Evolutionary conservation across 2,888 invertebrate species (phyloP), one percentile per base, ranked within the genome.

Genomic region (Augochlorella aurata): DNA sequence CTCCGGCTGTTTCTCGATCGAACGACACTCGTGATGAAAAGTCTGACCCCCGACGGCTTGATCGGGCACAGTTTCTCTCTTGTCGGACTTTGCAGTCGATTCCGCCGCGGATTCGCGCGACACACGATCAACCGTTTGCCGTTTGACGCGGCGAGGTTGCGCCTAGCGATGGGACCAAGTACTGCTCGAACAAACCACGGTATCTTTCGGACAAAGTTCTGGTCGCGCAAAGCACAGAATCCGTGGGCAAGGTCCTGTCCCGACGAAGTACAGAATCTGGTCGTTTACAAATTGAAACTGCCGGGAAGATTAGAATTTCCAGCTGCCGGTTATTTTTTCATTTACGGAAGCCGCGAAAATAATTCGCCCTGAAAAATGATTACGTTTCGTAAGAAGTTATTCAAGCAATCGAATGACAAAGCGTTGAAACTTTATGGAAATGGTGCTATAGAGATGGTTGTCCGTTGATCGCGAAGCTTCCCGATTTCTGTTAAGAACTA

Each of bases 11-110:
- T 75, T 47, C 50, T 49, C 65, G 38, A 50, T 49, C 58, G 47
- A 47, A 29, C 54, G 73, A 44, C 61, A 24, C 38, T n/a, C 38
- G 63, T 18, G 47, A 67, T 81, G 78, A 87, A 84, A 87, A 77
- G 73, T 77, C 54, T 74, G 74, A 78, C 78, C 84, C 75, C 44
- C 65, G 72, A 66, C 29, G 72, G 68, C 38, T 47, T 38, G 54
- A 77, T 79, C 21, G 45, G 75, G 66, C 74, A 79, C 75, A 87
- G 84, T 86, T 82, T 80, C 74, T 66, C 77, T 68, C 77, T 68
- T 54, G 38, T 54, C 73, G 78, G 14, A 71, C 70, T 54, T 68
- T 3, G 65, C 9, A 21, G 50, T 12, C 49, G 72, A 73, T 80
- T 65, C 47, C 18, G 71, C 49, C n/a, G 8, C 38, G 2, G 49